Conservation (phyloP, 2,797 vertebrate species). For the Glyptemys insculpta region DNA sequence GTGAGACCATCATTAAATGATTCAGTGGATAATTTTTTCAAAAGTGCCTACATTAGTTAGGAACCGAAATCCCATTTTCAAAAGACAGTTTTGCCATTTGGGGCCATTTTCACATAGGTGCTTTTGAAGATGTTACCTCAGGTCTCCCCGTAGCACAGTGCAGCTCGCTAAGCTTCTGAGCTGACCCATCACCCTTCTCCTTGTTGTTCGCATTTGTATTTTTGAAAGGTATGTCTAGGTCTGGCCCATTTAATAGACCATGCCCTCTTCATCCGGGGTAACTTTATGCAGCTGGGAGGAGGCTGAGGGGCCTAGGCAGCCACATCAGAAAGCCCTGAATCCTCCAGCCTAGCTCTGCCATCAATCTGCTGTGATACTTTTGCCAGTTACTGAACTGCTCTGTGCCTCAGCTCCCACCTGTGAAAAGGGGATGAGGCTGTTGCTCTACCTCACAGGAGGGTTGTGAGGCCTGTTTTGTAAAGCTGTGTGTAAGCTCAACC, state of each 20-base stretch:
- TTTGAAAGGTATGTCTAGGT: neutral
- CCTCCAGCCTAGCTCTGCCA: neutral
- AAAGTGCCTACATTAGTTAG: neutral
- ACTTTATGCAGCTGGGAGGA: neutral
- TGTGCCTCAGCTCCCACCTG: neutral
- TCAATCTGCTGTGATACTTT: neutral
- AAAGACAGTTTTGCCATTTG: accelerated
- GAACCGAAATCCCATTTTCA: neutral
- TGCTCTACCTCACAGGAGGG: neutral
- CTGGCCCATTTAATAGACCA: neutral
- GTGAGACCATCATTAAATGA: neutral
- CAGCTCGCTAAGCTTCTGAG: accelerated
- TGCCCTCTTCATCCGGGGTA: neutral
- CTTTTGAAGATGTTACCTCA: accelerated
- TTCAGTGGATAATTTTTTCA: neutral
- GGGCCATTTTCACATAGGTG: neutral
- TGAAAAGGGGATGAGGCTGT: neutral
- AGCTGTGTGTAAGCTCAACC: neutral
- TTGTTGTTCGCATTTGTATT: accelerated
- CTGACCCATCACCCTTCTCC: neutral
- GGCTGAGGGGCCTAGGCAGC: neutral
- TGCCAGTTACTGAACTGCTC: neutral
- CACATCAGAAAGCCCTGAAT: neutral
- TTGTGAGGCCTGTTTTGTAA: neutral
- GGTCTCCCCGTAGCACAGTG: neutral